Evolutionary conservation across 2,797 vertebrate genomes (phyloP).

Genomic region (Lagodon rhomboides): DNA sequence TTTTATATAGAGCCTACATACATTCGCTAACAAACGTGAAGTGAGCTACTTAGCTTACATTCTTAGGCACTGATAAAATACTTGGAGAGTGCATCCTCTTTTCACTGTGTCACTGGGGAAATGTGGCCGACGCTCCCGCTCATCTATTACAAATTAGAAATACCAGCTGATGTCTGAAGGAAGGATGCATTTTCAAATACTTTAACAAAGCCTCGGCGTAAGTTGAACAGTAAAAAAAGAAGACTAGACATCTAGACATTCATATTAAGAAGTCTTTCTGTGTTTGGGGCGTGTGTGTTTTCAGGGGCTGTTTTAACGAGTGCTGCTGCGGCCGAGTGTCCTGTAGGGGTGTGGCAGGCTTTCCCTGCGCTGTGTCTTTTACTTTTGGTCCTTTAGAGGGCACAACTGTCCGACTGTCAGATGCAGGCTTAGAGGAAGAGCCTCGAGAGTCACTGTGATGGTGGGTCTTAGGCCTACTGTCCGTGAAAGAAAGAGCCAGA

Average conservation of each 20-base stretch:
- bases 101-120: conserved; percentile 33
- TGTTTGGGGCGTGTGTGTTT: conserved; percentile 86
- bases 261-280: conserved; percentile 91
- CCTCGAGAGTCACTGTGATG: conserved; percentile 84
- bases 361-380: conserved; percentile 86
- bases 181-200: conserved; percentile 65
- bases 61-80: conserved; percentile 78
- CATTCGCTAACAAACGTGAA: conserved; percentile 83
- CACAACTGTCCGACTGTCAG: conserved; percentile 75
- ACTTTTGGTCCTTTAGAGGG: conserved; percentile 86
- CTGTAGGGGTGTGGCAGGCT: conserved; percentile 81
- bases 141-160: conserved; percentile 21
- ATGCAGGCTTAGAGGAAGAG: conserved; percentile 85
- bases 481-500: conserved; percentile 79
- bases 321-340: conserved; percentile 88
- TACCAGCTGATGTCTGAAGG: conserved; percentile 36
- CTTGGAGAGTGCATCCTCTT: conserved; percentile 56
- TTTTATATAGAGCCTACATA: conserved; percentile 80
- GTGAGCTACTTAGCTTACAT: conserved; percentile 84
- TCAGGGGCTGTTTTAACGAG: conserved; percentile 87
- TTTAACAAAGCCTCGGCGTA: conserved; percentile 74
- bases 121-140: conserved; percentile 35
- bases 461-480: conserved; percentile 82
- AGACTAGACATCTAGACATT: conserved; percentile 77
- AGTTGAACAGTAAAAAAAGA: conserved; percentile 77